These are phyloP conservation scores for Circaetus gallicus DNA, from an alignment of 2,113 vertebrate genomes.

Conservation along the genomic window DNA sequence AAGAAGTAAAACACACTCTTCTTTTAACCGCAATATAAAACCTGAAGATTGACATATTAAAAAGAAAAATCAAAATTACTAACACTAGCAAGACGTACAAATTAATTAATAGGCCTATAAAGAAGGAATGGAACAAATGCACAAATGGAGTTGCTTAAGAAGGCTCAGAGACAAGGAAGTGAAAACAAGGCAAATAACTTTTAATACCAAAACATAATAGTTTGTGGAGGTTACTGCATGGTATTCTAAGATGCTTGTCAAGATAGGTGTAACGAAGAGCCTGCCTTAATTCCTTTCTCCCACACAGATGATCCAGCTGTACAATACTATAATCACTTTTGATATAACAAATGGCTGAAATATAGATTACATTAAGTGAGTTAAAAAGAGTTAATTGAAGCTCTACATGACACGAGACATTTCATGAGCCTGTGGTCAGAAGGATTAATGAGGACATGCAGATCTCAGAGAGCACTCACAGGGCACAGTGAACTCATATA, in stretches of 20 bases:
- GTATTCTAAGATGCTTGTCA: background rate
- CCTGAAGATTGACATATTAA: background rate
- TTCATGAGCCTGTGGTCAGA: conserved; percentile 24
- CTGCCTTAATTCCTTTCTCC: background rate
- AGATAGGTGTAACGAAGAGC: background rate
- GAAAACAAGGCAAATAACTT: background rate
- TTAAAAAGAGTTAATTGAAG: conserved; percentile 12
- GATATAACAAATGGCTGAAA: background rate
- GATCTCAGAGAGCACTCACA: background rate
- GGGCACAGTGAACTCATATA: conserved; percentile 34
- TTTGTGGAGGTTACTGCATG: background rate
- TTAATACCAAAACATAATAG: background rate
- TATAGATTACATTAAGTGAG: background rate
- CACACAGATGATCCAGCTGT: background rate
- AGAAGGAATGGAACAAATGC: background rate
- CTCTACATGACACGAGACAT: background rate
- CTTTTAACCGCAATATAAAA: background rate
- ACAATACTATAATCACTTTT: background rate
- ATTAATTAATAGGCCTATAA: background rate
- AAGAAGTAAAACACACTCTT: background rate
- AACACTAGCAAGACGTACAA: background rate
- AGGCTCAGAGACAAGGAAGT: background rate
- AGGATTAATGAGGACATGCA: conserved; percentile 37
- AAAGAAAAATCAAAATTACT: background rate
- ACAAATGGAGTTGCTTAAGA: background rate